Evolutionary conservation across 2,888 invertebrate species (phyloP).

Genomic region (Noctua janthina): DNA sequence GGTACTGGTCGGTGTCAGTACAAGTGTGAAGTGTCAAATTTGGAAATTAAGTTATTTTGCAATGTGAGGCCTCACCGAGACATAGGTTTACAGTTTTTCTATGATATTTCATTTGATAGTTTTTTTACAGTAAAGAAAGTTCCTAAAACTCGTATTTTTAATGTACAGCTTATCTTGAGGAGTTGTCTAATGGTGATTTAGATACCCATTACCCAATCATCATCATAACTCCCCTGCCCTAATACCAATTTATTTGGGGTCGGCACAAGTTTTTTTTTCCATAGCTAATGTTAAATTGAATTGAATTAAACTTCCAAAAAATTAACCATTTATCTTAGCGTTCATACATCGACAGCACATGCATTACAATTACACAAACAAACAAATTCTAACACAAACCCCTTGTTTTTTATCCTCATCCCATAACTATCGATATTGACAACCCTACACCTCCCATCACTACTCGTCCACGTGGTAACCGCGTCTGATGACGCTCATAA

Average conservation of each 20-base stretch:
- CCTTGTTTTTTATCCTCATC: not conserved
- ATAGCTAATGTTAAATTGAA: too few species aligned
- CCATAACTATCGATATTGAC: conserved; percentile 46
- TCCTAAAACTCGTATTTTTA: not conserved
- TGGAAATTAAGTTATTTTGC: not conserved
- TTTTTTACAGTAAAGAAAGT: not conserved
- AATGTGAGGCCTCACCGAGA: too few species aligned
- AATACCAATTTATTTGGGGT: too few species aligned
- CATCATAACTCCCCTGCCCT: too few species aligned
- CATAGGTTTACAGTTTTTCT: too few species aligned
- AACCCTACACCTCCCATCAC: conserved; percentile 47
- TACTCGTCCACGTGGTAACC: conserved; percentile 70
- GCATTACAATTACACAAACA: not conserved
- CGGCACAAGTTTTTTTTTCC: too few species aligned
- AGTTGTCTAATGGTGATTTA: not conserved
- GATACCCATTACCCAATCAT: too few species aligned
- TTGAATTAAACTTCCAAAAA: too few species aligned
- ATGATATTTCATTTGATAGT: not conserved
- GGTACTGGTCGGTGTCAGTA: not conserved
- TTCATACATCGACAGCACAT: not conserved
- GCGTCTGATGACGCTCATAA: conserved; percentile 65
- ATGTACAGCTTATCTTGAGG: not conserved
- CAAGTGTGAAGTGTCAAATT: not conserved
- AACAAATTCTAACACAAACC: not conserved
- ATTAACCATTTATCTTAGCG: not conserved